Evolutionary conservation across 2,888 invertebrate species (phyloP), one percentile per base, ranked within the genome.

Genomic region (Lepetodrilus schrolli): DNA sequence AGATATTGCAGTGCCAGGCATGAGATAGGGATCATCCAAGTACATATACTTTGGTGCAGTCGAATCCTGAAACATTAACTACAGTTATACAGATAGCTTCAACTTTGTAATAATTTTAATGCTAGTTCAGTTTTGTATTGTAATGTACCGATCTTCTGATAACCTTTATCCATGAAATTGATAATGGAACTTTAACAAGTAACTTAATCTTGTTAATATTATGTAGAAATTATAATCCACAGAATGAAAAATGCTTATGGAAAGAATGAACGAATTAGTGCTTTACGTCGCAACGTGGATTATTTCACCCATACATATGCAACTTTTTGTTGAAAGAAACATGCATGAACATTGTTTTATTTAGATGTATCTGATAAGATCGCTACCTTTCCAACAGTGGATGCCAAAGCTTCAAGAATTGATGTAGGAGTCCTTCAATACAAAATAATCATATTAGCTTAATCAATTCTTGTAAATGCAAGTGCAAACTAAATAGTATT

Each of bases 11-110:
- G 70, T 66, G 4, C 73, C 69, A 0, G 84, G 83, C 10, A 81
- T 78, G 7, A 85, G 71, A 37, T 51, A 77, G 1, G 85, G 85
- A 47, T 86, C 85, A 74, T 86, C 85, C 20, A 82, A 73, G 58
- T 77, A 83, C 34, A 51, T 73, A 73, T 82, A 86, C 17, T 73
- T 69, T 5, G 84, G 83, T 0, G 76, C 76, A 21, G 71, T 66
- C 17, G 74, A 74, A 70, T 86, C 84, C 82, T 83, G 71, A 4
- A 43, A 68, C 2, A 17, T 5, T 38, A 38, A 7, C 3, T 23
- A 23, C 1, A 49, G 8, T n/a, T 8, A n/a, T 4, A 21, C 17
- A 8, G 20, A 2, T 7, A 8, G 10, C 2, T 2, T 4, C 2
- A 1, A 1, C 3, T n/a, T 20, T 17, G 10, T 23, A 50, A 50